Evolutionary conservation across 2,113 vertebrate genomes (phyloP), one percentile per base, ranked within the genome.

Genomic region (Hippocampus abdominalis): DNA sequence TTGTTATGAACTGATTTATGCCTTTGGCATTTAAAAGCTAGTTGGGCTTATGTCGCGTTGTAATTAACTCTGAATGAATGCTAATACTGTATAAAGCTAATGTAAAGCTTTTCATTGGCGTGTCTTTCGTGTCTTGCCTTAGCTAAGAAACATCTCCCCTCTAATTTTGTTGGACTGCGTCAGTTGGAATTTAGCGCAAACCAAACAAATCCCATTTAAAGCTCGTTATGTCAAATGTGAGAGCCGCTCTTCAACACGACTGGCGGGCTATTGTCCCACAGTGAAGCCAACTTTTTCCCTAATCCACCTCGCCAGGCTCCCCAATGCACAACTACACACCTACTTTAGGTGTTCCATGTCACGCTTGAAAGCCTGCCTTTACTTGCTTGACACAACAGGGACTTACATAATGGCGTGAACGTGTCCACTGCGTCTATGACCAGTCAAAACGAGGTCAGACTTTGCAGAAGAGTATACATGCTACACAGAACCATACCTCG

Each of bases 391-490:
- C 71, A 79, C 75, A 84, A 83, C 77, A 77, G 66, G 46, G 74
- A 73, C 40, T 87, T 87, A 80, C 74, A 70, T 82, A 86, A 88
- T 63, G 56, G 51, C 75, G 75, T 79, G 76, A 74, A 66, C 63
- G 67, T 79, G 75, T 12, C 8, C 76, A 72, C 71, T 88, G 89
- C 87, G 85, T 83, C 77, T 75, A 66, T 79, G 81, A 82, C 78
- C 82, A 76, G 73, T 75, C 44, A 48, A 84, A 89, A 84, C 56
- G 81, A 81, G 82, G 85, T 84, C 85, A 88, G 69, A 63, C 48
- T 68, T 81, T 80, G 84, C 69, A 74, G 73, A 39, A 64, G 64
- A 48, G 27, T 67, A 61, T 36, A 61, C 29, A 10, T 64, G 42
- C 68, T n/a, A 9, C 42, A 56, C 48, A 32, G 29, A 5, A 32